Evolutionary conservation across 2,888 invertebrate genomes (phyloP).

Genomic region (Bombylius discolor): DNA sequence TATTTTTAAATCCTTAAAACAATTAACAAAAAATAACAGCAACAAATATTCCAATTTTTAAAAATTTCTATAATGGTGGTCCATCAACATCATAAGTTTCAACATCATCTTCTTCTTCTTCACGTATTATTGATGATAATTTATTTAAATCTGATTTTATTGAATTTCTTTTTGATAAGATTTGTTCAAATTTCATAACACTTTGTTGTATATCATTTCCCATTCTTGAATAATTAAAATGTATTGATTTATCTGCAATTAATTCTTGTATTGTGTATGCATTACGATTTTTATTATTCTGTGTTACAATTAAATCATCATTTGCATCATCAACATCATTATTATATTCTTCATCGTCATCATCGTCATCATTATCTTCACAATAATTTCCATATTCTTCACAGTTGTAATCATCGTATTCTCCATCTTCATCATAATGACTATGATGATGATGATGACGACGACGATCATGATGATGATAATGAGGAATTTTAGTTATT

Average conservation of each 20-base stretch:
- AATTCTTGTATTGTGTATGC: conserved; percentile 34
- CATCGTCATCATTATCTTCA: conserved; percentile 10
- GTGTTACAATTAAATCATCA: conserved; percentile 8
- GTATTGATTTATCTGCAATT: conserved; percentile 31
- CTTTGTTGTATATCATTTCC: conserved; percentile 33
- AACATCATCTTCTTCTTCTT: conserved; percentile 13
- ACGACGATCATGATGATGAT: too few species aligned
- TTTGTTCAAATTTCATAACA: conserved; percentile 30
- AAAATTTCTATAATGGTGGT: conserved; percentile 23
- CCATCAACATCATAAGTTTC: conserved; percentile 44
- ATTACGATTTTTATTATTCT: background rate
- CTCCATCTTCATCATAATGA: conserved; percentile 18
- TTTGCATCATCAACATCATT: conserved; percentile 12
- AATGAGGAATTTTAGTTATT: background rate
- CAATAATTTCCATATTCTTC: background rate
- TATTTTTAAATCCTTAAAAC: too few species aligned
- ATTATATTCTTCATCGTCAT: conserved; percentile 16
- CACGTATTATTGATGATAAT: too few species aligned
- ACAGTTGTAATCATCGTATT: too few species aligned
- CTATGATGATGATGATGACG: conserved; percentile 11
- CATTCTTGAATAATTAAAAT: conserved; percentile 33
- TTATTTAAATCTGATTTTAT: conserved; percentile 13
- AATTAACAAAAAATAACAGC: too few species aligned
- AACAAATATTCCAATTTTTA: too few species aligned
- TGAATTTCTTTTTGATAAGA: conserved; percentile 21